Evolutionary conservation across 2,113 vertebrate species (phyloP), one percentile per base, ranked within the genome.

Genomic region (Oncorhynchus nerka): DNA sequence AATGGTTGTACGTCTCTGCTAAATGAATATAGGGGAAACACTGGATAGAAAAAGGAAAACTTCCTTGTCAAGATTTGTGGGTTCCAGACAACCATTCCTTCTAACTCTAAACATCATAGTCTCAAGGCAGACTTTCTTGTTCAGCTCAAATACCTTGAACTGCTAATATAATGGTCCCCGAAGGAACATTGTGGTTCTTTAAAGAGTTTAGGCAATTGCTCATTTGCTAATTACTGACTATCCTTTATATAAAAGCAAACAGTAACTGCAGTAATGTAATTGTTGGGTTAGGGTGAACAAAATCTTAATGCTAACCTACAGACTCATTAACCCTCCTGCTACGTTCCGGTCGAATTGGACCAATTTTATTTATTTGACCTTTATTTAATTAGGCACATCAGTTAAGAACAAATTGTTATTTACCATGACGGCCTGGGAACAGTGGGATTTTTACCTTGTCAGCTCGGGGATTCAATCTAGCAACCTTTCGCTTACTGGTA

Each of bases 141-240:
- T 51, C 11, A 49, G 9, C 13, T 55, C 48, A 45, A 45, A 24
- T 55, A 51, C 16, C 20, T 49, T 24, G n/a, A 51, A 19, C 64
- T 30, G 64, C 24, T 26, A 65, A 45, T 61, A 45, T 26, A 65
- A 65, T 49, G 15, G 57, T 30, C 22, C 62, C 32, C 4, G 16
- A 32, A 75, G n/a, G 57, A 77, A 5, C 22, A 1, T 22, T 30
- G 70, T 51, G n/a, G 22, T 57, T 69, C 64, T 28, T 75, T 61
- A 51, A 26, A 79, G 70, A 62, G 67, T 70, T 76, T 26, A 11
- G 8, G 49, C 3, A 13, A 51, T 45, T 9, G 76, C 69, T 76
- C 64, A 69, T 55, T 79, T n/a, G 74, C 76, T 90, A 85, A 88
- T 89, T 86, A 85, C 79, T 83, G 78, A 71, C 82, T 77, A 76